These are phyloP conservation scores for Anarsia innoxiella DNA, from an alignment of 2,888 invertebrate species.

Conservation along the genomic window DNA sequence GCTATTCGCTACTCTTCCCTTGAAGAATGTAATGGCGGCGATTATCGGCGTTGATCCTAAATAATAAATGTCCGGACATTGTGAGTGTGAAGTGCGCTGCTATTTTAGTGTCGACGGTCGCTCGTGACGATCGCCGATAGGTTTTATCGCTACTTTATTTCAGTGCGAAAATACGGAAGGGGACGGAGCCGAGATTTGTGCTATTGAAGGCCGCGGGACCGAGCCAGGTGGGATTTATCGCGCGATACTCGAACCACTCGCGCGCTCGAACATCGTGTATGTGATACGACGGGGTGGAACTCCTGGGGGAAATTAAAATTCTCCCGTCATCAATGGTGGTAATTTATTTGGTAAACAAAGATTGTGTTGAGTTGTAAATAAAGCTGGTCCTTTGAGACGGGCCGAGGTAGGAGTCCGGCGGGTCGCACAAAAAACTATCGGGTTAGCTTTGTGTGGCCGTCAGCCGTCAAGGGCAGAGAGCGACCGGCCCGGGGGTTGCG, in stretches of 20 bases:
- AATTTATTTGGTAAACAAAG: too few species aligned
- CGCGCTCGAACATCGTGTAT: too few species aligned
- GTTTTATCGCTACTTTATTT: conserved; percentile 17
- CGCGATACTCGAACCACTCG: too few species aligned
- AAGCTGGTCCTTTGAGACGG: too few species aligned
- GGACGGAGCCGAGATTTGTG: conserved; percentile 11
- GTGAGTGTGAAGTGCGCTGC: conserved; percentile 26
- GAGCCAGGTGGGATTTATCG: conserved; percentile 9
- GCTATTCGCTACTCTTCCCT: conserved; percentile 28
- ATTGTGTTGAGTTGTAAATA: too few species aligned
- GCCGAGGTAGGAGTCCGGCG: too few species aligned
- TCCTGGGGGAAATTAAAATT: too few species aligned
- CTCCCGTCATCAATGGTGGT: too few species aligned
- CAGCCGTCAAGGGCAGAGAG: background rate
- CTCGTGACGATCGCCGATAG: too few species aligned
- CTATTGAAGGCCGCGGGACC: background rate
- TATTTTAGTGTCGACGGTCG: conserved; percentile 23
- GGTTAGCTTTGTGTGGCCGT: background rate
- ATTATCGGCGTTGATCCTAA: conserved; percentile 53
- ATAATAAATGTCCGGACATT: conserved; percentile 48
- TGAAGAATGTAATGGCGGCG: conserved; percentile 45
- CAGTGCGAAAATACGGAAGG: conserved; percentile 3
- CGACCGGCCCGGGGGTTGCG: background rate
- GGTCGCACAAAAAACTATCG: background rate
- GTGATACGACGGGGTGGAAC: too few species aligned